Base-by-base conservation (phyloP, 2,797 vertebrate genomes). In the Gallinago nigripennis region DNA sequence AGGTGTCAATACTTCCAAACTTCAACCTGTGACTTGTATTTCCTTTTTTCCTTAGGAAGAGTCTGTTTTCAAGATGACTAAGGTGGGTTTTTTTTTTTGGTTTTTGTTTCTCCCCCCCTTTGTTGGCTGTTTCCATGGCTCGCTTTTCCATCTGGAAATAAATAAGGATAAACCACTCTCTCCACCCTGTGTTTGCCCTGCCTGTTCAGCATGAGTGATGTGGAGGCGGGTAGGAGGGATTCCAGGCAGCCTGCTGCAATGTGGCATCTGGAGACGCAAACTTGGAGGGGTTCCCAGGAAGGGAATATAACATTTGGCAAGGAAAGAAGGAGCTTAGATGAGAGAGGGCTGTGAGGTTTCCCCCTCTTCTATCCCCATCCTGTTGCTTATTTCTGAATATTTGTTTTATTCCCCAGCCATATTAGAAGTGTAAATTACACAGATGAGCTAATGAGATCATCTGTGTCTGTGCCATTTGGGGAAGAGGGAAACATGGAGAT, bases 271-370 rank as follows among this genome's bases (percentile, higher is more conserved):
- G 95, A 96, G 91, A 96, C 16, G 18, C 73, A 88, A 86, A 94
- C 86, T 97, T 96, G 96, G 96, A 96, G 92, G 79, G 61, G 3
- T 96, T 95, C 96, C 95, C 96, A 89, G 96, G 94, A 94, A 96
- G 27, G 82, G 73, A 96, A 82, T 92, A 84, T 80, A 94, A 82
- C 71, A 94, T 94, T 95, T 95, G 95, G 92, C 94, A 95, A 84
- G 60, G 51, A 79, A 88, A 90, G 88, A 93, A 95, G 83, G 70
- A 86, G 86, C n/a, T 95, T 60, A 92, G 83, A 95, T 88, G 66
- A 93, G 85, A 94, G 63, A 95, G 73, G 85, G 60, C 85, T 86
- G 66, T 90, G 91, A 95, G 95, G 94, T 92, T 96, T 92, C 30
- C 94, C 87, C 28, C 56, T 94, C 60, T 94, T 94, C 91, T 92